Percentiles rank a stretch among this genome's conserved stretches.
phyloP scores from a whole-genome alignment of 1,140 invertebrate genomes.

The Augochlora pura region DNA sequence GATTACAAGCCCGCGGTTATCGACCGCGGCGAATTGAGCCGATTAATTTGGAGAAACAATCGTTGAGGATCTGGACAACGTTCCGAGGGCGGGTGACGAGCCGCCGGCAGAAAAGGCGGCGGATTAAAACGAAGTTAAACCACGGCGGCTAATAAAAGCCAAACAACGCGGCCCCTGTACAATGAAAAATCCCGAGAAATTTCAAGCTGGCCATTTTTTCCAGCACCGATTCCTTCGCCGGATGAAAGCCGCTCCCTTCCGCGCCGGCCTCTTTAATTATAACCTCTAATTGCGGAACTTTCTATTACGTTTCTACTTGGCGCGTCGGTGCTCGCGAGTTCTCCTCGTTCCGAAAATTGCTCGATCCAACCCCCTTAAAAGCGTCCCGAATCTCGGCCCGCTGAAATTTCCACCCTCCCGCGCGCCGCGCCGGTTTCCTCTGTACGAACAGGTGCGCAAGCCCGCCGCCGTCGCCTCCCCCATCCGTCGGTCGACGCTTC shows the following conservation, averaged over 20 bases:
- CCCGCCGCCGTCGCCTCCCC: no score
- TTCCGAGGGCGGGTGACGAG: not conserved
- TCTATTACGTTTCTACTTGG: constrained; percentile 32
- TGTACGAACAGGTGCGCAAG: no score
- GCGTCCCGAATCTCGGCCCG: constrained; percentile 7
- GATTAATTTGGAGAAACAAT: not conserved
- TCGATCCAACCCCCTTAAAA: not conserved
- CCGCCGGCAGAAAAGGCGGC: not conserved
- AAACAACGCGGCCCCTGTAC: not conserved
- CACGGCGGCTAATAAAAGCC: constrained; percentile 2
- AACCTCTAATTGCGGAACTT: constrained; percentile 53
- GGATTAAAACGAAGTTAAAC: constrained; percentile 33
- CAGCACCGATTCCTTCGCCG: not conserved
- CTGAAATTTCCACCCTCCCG: not conserved
- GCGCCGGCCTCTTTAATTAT: constrained; percentile 34
- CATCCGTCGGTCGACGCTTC: constrained; percentile 7
- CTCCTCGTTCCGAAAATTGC: constrained; percentile 6
- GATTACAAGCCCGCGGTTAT: no score
- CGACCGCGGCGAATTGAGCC: not conserved
- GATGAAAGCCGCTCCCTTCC: constrained; percentile 1
- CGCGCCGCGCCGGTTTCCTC: not conserved
- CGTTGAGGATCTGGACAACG: not conserved
- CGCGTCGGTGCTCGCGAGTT: not conserved
- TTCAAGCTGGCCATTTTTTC: not conserved
- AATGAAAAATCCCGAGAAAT: constrained; percentile 3